A percentile compares a stretch with the other conserved stretches of the same genome.
phyloP scores from a whole-genome alignment of 2,113 vertebrate genomes.

The pig (Sus scrofa) region DNA sequence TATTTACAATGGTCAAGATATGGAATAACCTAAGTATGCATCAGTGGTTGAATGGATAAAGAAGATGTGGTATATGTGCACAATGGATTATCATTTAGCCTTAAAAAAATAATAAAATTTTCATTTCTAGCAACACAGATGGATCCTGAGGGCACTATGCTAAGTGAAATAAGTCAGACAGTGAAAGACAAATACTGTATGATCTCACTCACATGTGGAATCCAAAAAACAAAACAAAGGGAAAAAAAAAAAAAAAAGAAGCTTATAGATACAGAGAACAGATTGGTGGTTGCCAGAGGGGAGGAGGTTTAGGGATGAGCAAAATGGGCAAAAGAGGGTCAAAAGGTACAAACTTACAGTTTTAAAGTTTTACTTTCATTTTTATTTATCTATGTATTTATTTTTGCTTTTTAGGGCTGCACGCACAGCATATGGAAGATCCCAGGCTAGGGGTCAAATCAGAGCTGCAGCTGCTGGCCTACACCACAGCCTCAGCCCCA shows the following conservation, averaged over 20 bases:
- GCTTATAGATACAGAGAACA: not conserved
- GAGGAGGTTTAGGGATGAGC: not conserved
- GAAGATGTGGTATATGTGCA: not conserved
- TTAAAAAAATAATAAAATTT: not conserved
- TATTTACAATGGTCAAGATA: not conserved
- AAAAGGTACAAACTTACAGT: not conserved
- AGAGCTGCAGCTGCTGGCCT: too few relatives aligned
- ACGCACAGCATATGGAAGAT: too few relatives aligned
- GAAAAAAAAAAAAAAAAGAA: not conserved
- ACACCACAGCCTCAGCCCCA: too few relatives aligned
- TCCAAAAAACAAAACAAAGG: not conserved
- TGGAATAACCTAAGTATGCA: not conserved
- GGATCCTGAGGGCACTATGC: not conserved
- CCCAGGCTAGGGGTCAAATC: too few relatives aligned
- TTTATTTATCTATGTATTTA: too few relatives aligned
- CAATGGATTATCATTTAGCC: not conserved
- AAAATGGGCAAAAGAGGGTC: not conserved
- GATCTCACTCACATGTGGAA: not conserved
- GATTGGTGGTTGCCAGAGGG: not conserved
- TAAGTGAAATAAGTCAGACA: not conserved
- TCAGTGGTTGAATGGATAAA: not conserved
- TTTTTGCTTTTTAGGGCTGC: too few relatives aligned
- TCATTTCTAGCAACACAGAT: not conserved
- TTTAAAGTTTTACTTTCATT: not conserved
- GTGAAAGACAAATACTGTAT: not conserved